Evolutionary conservation across 2,113 vertebrate genomes (phyloP), one percentile per base, ranked within the genome.

Genomic region (Zeus faber): DNA sequence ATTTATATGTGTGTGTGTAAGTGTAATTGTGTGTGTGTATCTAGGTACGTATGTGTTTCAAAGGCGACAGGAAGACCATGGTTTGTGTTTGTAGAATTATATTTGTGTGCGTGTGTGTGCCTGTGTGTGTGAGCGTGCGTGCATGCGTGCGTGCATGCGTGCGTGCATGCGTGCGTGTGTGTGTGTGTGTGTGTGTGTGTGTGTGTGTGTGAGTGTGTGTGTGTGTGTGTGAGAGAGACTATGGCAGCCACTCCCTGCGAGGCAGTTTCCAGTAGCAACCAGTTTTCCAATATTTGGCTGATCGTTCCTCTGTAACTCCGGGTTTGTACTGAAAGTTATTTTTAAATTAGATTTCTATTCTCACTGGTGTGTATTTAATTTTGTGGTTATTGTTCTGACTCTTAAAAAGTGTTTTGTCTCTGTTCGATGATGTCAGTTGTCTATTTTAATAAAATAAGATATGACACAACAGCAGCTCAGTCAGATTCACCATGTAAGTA

Each of bases 241-340:
- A 43, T 26, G 22, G 5, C 40, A 60, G 50, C 44, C 63, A 55
- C 68, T 70, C 61, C 53, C 48, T 26, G n/a, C 17, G 29, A 67
- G 57, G 65, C 74, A 67, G 83, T 85, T 83, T 80, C 80, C 80
- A 74, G 69, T 79, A 54, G 80, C 83, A 85, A 85, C 78, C 67
- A 67, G 48, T 67, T n/a, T n/a, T n/a, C n/a, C n/a, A n/a, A n/a
- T 49, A 40, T 29, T 6, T 25, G 39, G 51, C 31, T 35, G 23
- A 37, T 47, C 20, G 17, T 60, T 24, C 21, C 21, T 40, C 21
- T 23, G 13, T 37, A 10, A 9, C 20, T 13, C 1, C 3, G 14
- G 20, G 43, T 29, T 29, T 13, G 14, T 13, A 54, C 47, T 20
- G 10, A 44, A 40, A 55, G 41, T 37, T 59, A 53, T 47, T 72